phyloP scores from a whole-genome alignment of 2,113 vertebrate genomes.

The Diphyllodes magnificus region DNA sequence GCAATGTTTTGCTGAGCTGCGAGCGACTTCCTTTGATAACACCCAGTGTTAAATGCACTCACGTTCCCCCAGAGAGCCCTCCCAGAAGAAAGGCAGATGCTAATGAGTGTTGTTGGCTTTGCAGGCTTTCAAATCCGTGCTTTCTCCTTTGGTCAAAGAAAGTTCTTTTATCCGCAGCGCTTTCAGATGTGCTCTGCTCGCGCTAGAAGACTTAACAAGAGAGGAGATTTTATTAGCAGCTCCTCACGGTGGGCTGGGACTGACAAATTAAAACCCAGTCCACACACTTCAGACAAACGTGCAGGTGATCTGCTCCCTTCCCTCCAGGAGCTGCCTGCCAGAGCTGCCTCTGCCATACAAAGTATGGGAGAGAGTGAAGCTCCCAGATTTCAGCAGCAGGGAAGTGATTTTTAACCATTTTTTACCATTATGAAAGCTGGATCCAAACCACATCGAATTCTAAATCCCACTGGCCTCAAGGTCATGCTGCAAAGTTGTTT shows the following conservation, averaged over 20 bases:
- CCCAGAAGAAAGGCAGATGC: constrained; percentile 19
- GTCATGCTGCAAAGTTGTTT: not conserved
- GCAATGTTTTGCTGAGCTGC: not conserved
- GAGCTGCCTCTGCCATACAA: not conserved
- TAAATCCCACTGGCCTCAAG: not conserved
- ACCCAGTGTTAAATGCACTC: not conserved
- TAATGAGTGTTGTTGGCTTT: constrained; percentile 16
- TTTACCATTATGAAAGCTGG: not conserved
- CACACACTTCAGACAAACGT: not conserved
- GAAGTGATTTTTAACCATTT: not conserved
- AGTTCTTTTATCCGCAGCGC: constrained; percentile 36
- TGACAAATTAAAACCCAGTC: not conserved
- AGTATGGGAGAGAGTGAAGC: not conserved
- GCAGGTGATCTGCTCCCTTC: not conserved
- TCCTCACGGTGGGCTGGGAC: not conserved
- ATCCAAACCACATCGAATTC: not conserved
- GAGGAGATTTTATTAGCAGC: constrained; percentile 9
- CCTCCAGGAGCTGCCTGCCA: not conserved
- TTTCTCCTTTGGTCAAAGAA: constrained; percentile 6
- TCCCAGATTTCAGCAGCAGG: not conserved
- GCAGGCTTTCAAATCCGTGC: not conserved
- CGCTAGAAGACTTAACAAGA: constrained; percentile 38
- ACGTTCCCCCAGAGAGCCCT: not conserved
- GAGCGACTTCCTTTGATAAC: not conserved
- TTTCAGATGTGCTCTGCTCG: constrained; percentile 30